Conservation (phyloP, 1,140 invertebrate genomes). For the Hycleus phaleratus region DNA sequence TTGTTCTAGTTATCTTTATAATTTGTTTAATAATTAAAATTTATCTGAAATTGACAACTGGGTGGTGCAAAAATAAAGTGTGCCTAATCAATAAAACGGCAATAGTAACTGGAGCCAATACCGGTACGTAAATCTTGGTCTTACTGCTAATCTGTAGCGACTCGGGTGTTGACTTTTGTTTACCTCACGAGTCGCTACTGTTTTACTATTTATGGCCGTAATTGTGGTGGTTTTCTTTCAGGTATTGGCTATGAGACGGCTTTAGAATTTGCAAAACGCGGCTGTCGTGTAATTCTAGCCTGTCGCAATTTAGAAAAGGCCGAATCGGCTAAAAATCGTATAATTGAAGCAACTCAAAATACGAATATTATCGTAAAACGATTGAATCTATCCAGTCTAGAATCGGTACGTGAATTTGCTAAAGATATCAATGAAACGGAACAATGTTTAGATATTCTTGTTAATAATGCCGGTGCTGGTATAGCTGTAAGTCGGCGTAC, state of each 20-base stretch:
- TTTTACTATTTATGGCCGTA: too few species aligned
- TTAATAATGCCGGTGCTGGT: slow-evolving; percentile 71
- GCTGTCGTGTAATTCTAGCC: slow-evolving; percentile 60
- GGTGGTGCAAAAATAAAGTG: slow-evolving; percentile 16
- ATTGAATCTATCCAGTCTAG: slow-evolving; percentile 52
- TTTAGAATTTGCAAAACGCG: slow-evolving; percentile 54
- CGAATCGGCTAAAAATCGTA: slow-evolving; percentile 53
- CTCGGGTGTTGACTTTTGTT: too few species aligned
- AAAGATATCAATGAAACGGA: slow-evolving; percentile 56
- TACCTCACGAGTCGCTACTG: too few species aligned
- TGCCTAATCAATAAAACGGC: slow-evolving; percentile 25
- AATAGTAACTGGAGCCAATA: slow-evolving; percentile 23
- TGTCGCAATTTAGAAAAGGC: slow-evolving; percentile 62
- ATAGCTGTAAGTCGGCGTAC: slow-evolving; percentile 32
- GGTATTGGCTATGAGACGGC: slow-evolving; percentile 66
- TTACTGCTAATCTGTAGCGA: too few species aligned
- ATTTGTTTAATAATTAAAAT: slow-evolving; percentile 3
- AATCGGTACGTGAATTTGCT: slow-evolving; percentile 54
- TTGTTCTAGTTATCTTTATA: too few species aligned
- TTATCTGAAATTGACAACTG: slow-evolving; percentile 17
- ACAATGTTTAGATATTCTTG: slow-evolving; percentile 61
- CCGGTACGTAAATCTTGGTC: slow-evolving; percentile 8
- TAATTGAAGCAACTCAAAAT: slow-evolving; percentile 45
- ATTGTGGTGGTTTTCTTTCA: not conserved
- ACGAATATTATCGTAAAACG: slow-evolving; percentile 49